Percentiles rank a stretch among this genome's conserved stretches.
These are phyloP conservation scores for Parapristionchus giblindavisi DNA, from an alignment of 2,888 invertebrate species.

Conservation along the genomic window DNA sequence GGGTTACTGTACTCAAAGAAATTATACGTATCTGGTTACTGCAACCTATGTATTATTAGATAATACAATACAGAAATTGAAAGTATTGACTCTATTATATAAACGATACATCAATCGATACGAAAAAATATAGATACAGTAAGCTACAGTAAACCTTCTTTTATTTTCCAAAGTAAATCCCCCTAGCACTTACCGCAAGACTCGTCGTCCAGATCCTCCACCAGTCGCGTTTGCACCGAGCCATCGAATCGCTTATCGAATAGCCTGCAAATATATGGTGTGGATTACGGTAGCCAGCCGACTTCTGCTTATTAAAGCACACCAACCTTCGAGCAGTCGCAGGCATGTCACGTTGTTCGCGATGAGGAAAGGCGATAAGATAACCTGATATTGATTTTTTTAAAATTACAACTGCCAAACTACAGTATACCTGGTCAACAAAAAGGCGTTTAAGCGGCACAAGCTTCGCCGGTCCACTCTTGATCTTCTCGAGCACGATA, in stretches of 20 bases:
- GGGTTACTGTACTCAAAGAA: too few relatives aligned
- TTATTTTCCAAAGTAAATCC: too few relatives aligned
- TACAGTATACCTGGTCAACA: constrained; percentile 52
- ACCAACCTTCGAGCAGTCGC: constrained; percentile 58
- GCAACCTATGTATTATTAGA: too few relatives aligned
- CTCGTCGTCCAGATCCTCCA: constrained; percentile 50
- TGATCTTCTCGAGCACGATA: constrained; percentile 55
- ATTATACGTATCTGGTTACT: too few relatives aligned
- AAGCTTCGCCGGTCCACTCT: constrained; percentile 45
- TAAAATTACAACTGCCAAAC: background rate
- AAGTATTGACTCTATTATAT: too few relatives aligned
- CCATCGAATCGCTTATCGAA: constrained; percentile 41
- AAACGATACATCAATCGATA: too few relatives aligned
- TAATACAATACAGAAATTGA: too few relatives aligned
- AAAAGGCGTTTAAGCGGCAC: constrained; percentile 51
- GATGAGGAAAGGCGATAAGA: constrained; percentile 57
- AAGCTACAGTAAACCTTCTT: too few relatives aligned
- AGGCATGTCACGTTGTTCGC: constrained; percentile 56
- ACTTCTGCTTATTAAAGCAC: too few relatives aligned
- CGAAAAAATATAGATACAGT: too few relatives aligned
- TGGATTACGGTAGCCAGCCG: too few relatives aligned
- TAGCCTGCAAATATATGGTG: constrained; percentile 10
- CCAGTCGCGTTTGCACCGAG: constrained; percentile 51
- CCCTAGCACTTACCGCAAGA: constrained; percentile 42
- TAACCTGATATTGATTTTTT: constrained; percentile 45